A percentile compares a stretch with the other conserved stretches of the same genome.
phyloP scores from a whole-genome alignment of 2,888 invertebrate species.

The Scotopteryx bipunctaria region DNA sequence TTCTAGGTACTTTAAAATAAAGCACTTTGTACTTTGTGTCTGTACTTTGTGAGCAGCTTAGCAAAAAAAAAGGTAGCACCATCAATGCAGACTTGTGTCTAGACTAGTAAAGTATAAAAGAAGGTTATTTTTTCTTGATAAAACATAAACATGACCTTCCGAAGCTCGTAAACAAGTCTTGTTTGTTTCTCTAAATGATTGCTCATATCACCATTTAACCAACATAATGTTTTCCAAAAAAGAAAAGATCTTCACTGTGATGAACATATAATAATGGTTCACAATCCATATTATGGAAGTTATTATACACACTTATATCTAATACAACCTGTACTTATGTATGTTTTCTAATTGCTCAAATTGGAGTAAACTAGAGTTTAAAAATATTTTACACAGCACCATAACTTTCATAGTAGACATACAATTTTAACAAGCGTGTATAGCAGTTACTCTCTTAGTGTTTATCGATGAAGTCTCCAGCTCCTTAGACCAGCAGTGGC shows the following conservation, averaged over 20 bases:
- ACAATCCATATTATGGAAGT: too few relatives aligned
- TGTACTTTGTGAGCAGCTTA: background rate
- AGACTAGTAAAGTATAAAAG: slow-evolving; percentile 23
- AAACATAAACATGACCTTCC: slow-evolving; percentile 43
- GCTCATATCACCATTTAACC: slow-evolving; percentile 28
- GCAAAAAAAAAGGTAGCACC: slow-evolving; percentile 1
- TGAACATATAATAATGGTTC: too few relatives aligned
- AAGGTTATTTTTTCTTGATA: slow-evolving; percentile 24
- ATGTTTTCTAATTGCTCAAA: too few relatives aligned
- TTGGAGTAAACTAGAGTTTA: too few relatives aligned
- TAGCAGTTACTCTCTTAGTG: slow-evolving; percentile 30
- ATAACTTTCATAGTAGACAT: too few relatives aligned
- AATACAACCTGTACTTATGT: too few relatives aligned
- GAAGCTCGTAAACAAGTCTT: slow-evolving; percentile 47
- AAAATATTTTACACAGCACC: too few relatives aligned
- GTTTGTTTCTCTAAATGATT: slow-evolving; percentile 43
- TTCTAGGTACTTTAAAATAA: too few relatives aligned
- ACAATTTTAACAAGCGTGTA: slow-evolving; percentile 10
- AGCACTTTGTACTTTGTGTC: background rate
- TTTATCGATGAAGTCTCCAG: slow-evolving; percentile 45
- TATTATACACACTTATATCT: too few relatives aligned
- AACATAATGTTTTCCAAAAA: too few relatives aligned
- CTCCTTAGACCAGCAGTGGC: slow-evolving; percentile 46
- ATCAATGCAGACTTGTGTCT: slow-evolving; percentile 14
- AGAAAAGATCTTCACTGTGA: too few relatives aligned